Conservation (phyloP, 35 echinoderm and acorn worm species). For the Apostichopus parvimensis region DNA sequence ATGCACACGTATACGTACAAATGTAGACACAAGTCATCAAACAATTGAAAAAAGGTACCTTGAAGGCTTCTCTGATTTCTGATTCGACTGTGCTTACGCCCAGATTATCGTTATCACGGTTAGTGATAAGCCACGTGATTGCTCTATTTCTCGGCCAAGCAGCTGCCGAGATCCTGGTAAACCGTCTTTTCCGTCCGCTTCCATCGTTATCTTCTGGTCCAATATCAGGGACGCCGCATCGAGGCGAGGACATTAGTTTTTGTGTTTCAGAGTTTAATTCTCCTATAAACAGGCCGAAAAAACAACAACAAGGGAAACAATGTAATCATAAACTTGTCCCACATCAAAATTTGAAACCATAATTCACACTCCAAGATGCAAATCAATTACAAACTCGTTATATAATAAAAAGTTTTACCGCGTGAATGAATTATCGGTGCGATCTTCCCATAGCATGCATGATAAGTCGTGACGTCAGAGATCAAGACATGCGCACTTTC, state of each 20-base stretch:
- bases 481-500: background rate
- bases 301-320: too few species aligned
- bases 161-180: background rate
- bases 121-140: constrained; percentile 8
- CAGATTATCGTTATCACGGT: background rate
- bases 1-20: too few species aligned
- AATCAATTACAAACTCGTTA: too few species aligned
- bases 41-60: too few species aligned
- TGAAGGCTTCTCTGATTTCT: constrained; percentile 13
- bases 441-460: background rate
- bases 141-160: background rate
- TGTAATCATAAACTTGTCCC: too few species aligned
- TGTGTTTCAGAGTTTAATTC: background rate
- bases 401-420: too few species aligned
- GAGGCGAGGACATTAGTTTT: constrained; percentile 6
- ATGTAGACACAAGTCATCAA: too few species aligned
- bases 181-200: constrained; percentile 8
- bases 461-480: background rate
- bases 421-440: background rate
- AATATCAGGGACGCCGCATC: constrained; percentile 9
- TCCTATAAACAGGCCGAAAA: background rate
- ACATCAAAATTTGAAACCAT: too few species aligned
- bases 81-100: background rate
- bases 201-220: background rate
- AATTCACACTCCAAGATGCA: too few species aligned